A percentile compares a stretch with the other conserved stretches of the same genome.
Evolutionary conservation across 1,140 invertebrate genomes (phyloP).

Genomic region (Melanaphis sacchari): DNA sequence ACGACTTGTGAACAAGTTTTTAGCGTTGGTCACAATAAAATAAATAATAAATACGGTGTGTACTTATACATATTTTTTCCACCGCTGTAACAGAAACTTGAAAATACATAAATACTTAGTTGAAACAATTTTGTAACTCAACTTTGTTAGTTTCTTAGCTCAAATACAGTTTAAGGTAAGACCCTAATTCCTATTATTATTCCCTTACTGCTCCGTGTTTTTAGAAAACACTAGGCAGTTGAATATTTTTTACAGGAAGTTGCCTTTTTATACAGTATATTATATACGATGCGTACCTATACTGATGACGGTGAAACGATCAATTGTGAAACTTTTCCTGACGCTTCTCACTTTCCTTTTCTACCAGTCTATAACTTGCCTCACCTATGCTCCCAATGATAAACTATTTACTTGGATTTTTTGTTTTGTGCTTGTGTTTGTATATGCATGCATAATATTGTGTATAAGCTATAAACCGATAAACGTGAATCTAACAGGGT

Average conservation of each 20-base stretch:
- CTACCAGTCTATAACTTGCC: neutral
- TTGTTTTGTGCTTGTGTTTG: neutral
- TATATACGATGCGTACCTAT: neutral
- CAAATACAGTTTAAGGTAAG: neutral
- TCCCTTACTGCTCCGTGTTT: neutral
- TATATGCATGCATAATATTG: neutral
- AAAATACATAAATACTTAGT: neutral
- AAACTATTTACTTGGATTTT: constrained; percentile 28
- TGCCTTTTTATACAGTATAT: neutral
- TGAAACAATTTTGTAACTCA: neutral
- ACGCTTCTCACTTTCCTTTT: neutral
- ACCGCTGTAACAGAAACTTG: neutral
- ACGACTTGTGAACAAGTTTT: neutral
- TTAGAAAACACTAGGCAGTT: neutral
- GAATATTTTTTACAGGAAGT: neutral
- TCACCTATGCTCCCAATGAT: neutral
- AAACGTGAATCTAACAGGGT: neutral
- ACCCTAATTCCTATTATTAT: neutral
- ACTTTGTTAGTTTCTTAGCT: neutral
- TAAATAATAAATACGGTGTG: neutral
- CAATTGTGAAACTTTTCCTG: neutral
- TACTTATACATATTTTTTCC: neutral
- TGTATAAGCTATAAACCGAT: constrained; percentile 12
- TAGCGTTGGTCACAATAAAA: neutral
- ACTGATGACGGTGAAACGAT: constrained; percentile 14